Base-by-base conservation (phyloP, 2,113 vertebrate species). In the Microtus oregoni region DNA sequence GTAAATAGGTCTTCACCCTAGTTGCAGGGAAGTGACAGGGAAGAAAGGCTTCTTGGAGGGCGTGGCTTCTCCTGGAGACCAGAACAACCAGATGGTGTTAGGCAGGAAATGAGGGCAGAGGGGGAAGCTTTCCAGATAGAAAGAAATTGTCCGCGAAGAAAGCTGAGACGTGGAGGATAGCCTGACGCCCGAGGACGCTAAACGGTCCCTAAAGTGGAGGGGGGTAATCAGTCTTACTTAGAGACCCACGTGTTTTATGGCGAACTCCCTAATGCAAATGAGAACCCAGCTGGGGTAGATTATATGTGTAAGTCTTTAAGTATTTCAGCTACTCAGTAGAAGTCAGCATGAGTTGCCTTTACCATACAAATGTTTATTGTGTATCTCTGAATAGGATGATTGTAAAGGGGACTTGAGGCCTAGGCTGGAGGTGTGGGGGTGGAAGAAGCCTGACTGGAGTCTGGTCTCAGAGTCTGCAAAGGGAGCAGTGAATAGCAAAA, bases 331-430 rank as follows among this genome's bases (percentile, higher is more conserved):
- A 78, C 82, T 96, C 89, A n/a, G 15, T 93, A 77, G 86, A 89
- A 94, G 95, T 76, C 95, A 41, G 75, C 52, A 24, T 96, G 79
- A 82, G 72, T 76, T 91, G 86, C 89, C 86, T 96, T 95, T 92
- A 81, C 81, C 89, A 85, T 79, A 97, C 94, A 98, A 94, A 90
- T 93, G 88, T 96, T 93, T 94, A 94, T 93, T 97, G 95, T 98
- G 91, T 47, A 89, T 96, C 63, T 50, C 93, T 96, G 93, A 98
- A 96, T 96, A 96, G 75, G 70, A 81, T 75, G 93, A 93, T 94
- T 97, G 93, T 97, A 96, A 95, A 94, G 87, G 38, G n/a, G 41
- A 35, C 67, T 61, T 8, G 32, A 92, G n/a, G 67, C 67, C 52
- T 72, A 35, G 32, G 30, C 91, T 28, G 50, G 32, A 38, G 52